These are phyloP conservation scores for Bombus terrestris DNA, from an alignment of 1,140 invertebrate genomes.

Conservation along the genomic window DNA sequence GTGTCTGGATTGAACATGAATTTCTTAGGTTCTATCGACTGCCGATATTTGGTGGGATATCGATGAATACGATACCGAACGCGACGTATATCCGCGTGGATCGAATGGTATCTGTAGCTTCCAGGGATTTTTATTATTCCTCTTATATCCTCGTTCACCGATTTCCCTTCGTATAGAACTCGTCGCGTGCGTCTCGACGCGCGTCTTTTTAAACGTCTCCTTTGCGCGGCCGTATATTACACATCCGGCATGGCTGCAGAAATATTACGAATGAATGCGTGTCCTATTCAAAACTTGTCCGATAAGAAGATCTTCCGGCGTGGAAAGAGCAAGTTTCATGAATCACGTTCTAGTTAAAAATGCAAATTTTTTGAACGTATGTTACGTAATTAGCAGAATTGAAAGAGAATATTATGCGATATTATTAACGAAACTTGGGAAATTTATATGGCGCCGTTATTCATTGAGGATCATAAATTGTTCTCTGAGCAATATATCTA, in stretches of 20 bases:
- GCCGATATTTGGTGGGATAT: conserved; percentile 55
- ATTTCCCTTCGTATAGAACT: conserved; percentile 25
- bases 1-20: conserved; percentile 50
- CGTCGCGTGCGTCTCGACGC: background rate
- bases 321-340: background rate
- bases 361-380: background rate
- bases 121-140: conserved; percentile 57
- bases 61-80: conserved; percentile 57
- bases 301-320: background rate
- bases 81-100: conserved; percentile 24
- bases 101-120: background rate
- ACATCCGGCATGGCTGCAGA: background rate
- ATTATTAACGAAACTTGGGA: background rate
- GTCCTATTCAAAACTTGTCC: background rate
- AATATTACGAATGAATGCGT: background rate
- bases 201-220: conserved; percentile 18
- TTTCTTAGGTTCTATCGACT: conserved; percentile 56
- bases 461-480: background rate
- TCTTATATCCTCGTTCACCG: conserved; percentile 9
- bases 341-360: background rate
- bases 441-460: background rate
- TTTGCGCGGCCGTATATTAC: background rate
- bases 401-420: background rate
- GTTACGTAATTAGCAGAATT: background rate
- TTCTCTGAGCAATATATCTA: background rate